Conservation (phyloP, 30 jellyfish, hydroid and myxozoan genomes). For the Phacellophora camtschatica region DNA sequence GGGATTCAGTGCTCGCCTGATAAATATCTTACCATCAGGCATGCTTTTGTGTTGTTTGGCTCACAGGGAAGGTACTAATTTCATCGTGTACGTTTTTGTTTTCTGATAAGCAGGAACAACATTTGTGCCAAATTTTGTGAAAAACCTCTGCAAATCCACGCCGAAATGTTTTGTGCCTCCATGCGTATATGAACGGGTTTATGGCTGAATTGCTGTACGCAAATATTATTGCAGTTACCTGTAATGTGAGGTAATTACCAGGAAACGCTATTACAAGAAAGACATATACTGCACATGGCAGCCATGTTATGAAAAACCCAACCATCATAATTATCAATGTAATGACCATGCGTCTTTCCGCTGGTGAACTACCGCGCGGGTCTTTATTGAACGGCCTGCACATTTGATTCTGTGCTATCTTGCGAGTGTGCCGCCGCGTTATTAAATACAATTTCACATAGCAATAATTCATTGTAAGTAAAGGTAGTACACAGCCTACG, state of each 20-base stretch:
- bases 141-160: constrained; percentile 41
- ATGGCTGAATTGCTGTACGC: constrained; percentile 65
- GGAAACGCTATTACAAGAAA: not conserved
- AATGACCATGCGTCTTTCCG: constrained; percentile 18
- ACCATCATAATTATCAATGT: constrained; percentile 51
- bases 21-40: too few species aligned
- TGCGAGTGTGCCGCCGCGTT: constrained; percentile 17
- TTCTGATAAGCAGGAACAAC: too few species aligned
- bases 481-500: constrained; percentile 4
- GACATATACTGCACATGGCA: not conserved
- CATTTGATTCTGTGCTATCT: constrained; percentile 8
- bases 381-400: not conserved
- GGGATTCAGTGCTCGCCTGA: too few species aligned
- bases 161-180: constrained; percentile 62
- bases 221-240: constrained; percentile 17
- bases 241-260: not conserved
- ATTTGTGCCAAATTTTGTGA: not conserved
- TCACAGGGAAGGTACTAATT: too few species aligned
- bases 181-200: constrained; percentile 71
- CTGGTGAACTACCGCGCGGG: not conserved
- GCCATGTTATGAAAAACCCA: constrained; percentile 45
- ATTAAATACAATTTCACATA: constrained; percentile 14
- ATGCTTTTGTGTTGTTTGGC: too few species aligned
- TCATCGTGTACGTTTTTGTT: too few species aligned
- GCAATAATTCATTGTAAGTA: constrained; percentile 23